Conservation (phyloP, 2,888 invertebrate species). For the Epistrophella euchroma region DNA sequence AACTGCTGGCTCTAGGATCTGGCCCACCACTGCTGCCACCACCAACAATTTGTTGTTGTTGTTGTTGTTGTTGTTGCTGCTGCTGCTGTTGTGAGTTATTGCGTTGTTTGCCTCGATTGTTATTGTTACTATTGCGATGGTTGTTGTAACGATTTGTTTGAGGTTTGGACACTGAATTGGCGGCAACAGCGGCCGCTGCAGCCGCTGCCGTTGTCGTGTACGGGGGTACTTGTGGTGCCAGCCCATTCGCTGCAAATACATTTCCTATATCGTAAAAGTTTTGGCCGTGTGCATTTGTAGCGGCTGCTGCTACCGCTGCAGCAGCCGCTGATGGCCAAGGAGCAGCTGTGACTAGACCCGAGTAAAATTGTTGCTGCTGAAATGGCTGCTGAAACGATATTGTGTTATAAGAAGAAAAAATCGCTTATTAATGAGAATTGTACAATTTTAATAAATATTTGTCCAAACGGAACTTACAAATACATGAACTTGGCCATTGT, state of each 20-base stretch:
- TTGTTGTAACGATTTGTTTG: constrained; percentile 80
- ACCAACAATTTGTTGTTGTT: constrained; percentile 64
- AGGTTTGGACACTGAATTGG: constrained; percentile 70
- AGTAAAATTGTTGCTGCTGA: constrained; percentile 88
- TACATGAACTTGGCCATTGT: constrained; percentile 86
- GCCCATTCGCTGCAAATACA: constrained; percentile 89
- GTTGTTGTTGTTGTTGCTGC: constrained; percentile 70
- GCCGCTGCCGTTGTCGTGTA: constrained; percentile 80
- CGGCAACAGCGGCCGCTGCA: constrained; percentile 76
- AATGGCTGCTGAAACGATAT: constrained; percentile 84
- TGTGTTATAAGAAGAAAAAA: neutral
- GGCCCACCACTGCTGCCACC: constrained; percentile 55
- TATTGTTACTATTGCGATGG: constrained; percentile 81
- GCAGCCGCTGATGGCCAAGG: constrained; percentile 84
- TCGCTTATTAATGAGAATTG: constrained; percentile 13
- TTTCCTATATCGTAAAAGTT: constrained; percentile 88
- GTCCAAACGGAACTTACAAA: constrained; percentile 85
- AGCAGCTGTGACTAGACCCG: constrained; percentile 85
- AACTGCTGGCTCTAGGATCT: constrained; percentile 76
- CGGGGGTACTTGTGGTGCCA: constrained; percentile 88
- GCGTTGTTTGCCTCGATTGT: constrained; percentile 81
- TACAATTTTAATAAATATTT: constrained; percentile 9
- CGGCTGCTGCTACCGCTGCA: constrained; percentile 82
- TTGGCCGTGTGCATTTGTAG: constrained; percentile 83
- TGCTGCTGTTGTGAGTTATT: constrained; percentile 77